Base-by-base conservation (phyloP, 2,113 vertebrate species). In the Pipra filicauda region DNA sequence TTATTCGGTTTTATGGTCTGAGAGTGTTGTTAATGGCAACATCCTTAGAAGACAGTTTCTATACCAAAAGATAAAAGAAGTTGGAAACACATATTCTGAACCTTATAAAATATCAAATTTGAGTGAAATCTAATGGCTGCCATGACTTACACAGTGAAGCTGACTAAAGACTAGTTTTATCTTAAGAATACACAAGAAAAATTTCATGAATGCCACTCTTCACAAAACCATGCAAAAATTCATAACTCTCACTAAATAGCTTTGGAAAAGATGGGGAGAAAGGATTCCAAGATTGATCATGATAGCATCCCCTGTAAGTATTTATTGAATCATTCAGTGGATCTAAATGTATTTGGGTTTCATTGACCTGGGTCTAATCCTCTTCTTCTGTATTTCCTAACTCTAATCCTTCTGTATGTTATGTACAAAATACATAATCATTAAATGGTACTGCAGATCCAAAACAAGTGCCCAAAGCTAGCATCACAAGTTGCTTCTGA, bases 261-360 rank as follows among this genome's bases (percentile, higher is more conserved):
- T 95, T 76, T 57, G 26, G 31, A 37, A 65, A 8, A 76, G 7
- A 4, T 52, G 8, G 15, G 17, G 16, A 71, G 31, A 75, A 5
- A 8, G 17, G 12, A 65, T 70, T 76, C 26, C 9, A 8, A 20
- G 14, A 65, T 70, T 76, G 23, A 17, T 67, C 7, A 21, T 35
- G 28, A 55, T 6, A 49, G 4, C 15, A 75, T 44, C 15, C 20
- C 10, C n/a, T 73, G 6, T 22, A 95, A 73, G 5, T n/a, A n/a
- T 67, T 39, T 62, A 11, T 27, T 35, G 13, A 79, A 85, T 3
- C 0, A 0, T 85, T 65, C 19, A 49, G 9, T 30, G 43, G 11
- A 31, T 48, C 9, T 65, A 58, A 65, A 80, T 26, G 0, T 31
- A 31, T 54, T 46, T 67, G 22, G 1, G 4, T 59, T 89, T 78